Percentiles rank a stretch among this genome's conserved stretches.
phyloP scores from a whole-genome alignment of 2,888 invertebrate species.

The Epinotia ramella region DNA sequence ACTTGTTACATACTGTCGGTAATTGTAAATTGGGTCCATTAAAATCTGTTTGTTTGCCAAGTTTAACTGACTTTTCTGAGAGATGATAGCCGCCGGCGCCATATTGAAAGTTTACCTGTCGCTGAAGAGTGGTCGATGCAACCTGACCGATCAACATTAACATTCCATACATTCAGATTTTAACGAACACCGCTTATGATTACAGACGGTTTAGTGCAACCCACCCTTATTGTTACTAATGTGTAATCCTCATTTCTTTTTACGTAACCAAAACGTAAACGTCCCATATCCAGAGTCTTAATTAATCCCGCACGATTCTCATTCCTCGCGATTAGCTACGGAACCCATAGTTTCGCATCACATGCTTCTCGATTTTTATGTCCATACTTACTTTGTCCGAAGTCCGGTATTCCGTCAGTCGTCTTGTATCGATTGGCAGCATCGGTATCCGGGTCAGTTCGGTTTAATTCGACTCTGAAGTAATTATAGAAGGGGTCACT shows the following conservation, averaged over 20 bases:
- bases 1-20: too few species aligned
- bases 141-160: too few species aligned
- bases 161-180: too few species aligned
- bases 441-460: slow-evolving; percentile 60
- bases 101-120: too few species aligned
- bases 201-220: too few species aligned
- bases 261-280: not conserved
- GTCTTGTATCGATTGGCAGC: slow-evolving; percentile 60
- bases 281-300: not conserved
- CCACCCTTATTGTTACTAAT: too few species aligned
- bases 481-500: slow-evolving; percentile 48
- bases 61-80: too few species aligned
- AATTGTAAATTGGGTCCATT: too few species aligned
- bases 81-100: too few species aligned
- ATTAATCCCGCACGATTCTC: not conserved
- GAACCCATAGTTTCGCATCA: slow-evolving; percentile 26
- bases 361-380: slow-evolving; percentile 69
- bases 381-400: slow-evolving; percentile 54
- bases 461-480: slow-evolving; percentile 46
- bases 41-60: too few species aligned
- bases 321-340: not conserved
- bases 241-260: not conserved
- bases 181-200: too few species aligned
- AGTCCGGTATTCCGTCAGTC: slow-evolving; percentile 56
- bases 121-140: too few species aligned